Percentiles rank a stretch among this genome's conserved stretches.
Conservation (phyloP, 1,140 invertebrate genomes). For the Cyclargus thomasi region DNA sequence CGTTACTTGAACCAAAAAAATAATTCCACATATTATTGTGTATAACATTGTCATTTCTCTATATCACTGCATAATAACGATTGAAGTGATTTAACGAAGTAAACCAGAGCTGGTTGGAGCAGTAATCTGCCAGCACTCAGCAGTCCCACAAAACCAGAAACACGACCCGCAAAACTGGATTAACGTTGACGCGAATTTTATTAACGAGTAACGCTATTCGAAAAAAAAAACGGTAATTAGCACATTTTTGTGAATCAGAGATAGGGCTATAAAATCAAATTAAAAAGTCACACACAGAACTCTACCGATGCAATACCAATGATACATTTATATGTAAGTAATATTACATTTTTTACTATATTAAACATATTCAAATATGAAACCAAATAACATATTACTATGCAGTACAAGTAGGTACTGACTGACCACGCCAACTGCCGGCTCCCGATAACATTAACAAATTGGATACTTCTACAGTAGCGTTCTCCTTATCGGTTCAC, state of each 20-base stretch:
- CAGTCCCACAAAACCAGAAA: not conserved
- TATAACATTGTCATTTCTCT: not conserved
- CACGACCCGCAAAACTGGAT: not conserved
- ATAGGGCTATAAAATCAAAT: not conserved
- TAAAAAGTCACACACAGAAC: no score
- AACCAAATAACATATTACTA: no score
- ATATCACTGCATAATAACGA: not conserved
- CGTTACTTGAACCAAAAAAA: no score
- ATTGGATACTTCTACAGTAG: not conserved
- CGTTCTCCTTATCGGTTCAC: not conserved
- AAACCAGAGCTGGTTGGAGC: not conserved
- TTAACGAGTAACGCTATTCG: not conserved
- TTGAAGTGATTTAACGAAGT: not conserved
- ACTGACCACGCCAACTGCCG: not conserved
- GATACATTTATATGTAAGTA: no score
- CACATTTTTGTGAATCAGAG: not conserved
- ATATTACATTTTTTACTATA: no score
- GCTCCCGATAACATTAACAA: not conserved
- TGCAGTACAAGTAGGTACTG: no score
- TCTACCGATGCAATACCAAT: no score
- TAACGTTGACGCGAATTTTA: not conserved
- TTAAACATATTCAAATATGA: no score
- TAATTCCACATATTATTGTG: no score
- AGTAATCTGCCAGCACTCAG: not conserved
- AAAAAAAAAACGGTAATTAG: not conserved